Evolutionary conservation across 2,797 vertebrate species (phyloP), one percentile per base, ranked within the genome.

Genomic region (Malacoctenus gilli): DNA sequence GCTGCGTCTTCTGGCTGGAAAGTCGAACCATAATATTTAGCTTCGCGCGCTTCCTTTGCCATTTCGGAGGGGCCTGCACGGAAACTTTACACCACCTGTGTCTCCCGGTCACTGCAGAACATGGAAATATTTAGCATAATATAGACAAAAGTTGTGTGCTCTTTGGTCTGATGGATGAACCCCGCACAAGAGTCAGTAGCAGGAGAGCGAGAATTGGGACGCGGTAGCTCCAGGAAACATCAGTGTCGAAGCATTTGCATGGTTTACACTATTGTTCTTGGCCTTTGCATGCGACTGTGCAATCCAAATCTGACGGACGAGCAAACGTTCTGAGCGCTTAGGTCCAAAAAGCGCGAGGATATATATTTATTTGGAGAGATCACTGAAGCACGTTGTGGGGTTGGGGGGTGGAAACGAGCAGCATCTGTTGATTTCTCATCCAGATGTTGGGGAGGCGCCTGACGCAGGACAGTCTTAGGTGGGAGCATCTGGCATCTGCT

Each of bases 231-330:
- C 13, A 71, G 63, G 77, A 82, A 62, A 76, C 72, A 51, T 55
- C 53, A 30, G 78, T 63, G 58, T 81, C 52, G 59, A 73, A 85
- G 79, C 74, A 77, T 75, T 59, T 78, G 68, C 59, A 59, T 60
- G 39, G 53, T 79, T 84, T 75, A 79, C 66, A 18, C 62, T 85
- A 77, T 89, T 89, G 79, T 79, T 82, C 62, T 89, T 89, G 87
- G 87, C 80, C 57, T 4, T 35, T 3, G 20, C n/a, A 14, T 14
- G 39, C 28, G 8, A 23, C 39, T 69, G 30, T 65, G 77, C 79
- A 87, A 85, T 84, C 55, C 28, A 65, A 14, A 77, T 71, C 68
- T 69, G 40, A 30, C 64, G 55, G 74, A 89, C 51, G 46, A 61
- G 53, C 67, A 51, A 49, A 67, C 22, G 58, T 77, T 84, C 54